Evolutionary conservation across 2,797 vertebrate species (phyloP).

Genomic region (Myripristis murdjan): DNA sequence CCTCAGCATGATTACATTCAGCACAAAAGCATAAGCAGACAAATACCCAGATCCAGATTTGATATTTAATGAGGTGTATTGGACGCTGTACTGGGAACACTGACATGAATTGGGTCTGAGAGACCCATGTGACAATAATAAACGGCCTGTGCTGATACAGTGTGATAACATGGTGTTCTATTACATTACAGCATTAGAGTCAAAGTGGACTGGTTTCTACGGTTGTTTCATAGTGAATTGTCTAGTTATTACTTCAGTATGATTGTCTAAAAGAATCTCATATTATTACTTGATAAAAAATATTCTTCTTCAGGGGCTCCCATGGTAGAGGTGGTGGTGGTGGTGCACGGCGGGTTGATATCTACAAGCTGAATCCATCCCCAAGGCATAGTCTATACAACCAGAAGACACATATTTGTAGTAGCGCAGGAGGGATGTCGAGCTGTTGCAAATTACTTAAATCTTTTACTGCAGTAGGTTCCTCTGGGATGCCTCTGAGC

Average conservation of each 20-base stretch:
- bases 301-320: slow-evolving; percentile 17
- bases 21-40: slow-evolving; percentile 43
- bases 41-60: slow-evolving; percentile 60
- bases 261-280: slow-evolving; percentile 39
- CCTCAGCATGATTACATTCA: slow-evolving; percentile 33
- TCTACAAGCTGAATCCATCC: slow-evolving; percentile 34
- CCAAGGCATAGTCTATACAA: slow-evolving; percentile 22
- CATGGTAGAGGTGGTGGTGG: background rate
- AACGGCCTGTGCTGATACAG: slow-evolving; percentile 49
- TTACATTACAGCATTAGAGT: slow-evolving; percentile 25
- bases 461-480: slow-evolving; percentile 25
- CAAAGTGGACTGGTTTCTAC: slow-evolving; percentile 17
- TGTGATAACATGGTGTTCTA: slow-evolving; percentile 49
- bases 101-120: slow-evolving; percentile 46
- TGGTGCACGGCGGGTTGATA: background rate
- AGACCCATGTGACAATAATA: slow-evolving; percentile 51
- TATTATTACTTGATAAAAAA: slow-evolving; percentile 44
- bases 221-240: slow-evolving; percentile 18
- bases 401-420: slow-evolving; percentile 57
- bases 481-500: slow-evolving; percentile 46
- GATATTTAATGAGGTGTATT: slow-evolving; percentile 69
- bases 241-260: slow-evolving; percentile 42
- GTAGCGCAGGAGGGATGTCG: slow-evolving; percentile 27
- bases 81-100: slow-evolving; percentile 30
- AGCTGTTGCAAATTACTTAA: slow-evolving; percentile 48